Percentiles rank a stretch among this genome's conserved stretches.
Conservation (phyloP, 2,113 vertebrate species). For the Pluvialis apricaria region DNA sequence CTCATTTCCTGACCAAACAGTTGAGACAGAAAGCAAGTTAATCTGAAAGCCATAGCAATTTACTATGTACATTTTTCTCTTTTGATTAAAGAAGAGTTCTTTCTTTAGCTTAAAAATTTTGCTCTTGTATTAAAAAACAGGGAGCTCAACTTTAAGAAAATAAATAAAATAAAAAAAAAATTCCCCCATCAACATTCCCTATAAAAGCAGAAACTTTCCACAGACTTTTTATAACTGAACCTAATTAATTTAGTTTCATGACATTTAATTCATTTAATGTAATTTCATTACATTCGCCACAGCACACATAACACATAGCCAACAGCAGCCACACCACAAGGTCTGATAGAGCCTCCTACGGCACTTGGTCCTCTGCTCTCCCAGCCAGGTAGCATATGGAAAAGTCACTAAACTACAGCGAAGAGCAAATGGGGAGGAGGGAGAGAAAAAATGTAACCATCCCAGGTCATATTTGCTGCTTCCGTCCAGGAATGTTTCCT, state of each 20-base stretch:
- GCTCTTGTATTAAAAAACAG: not conserved
- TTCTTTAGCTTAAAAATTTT: not conserved
- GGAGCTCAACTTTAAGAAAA: not conserved
- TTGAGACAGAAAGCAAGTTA: not conserved
- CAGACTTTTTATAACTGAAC: not conserved
- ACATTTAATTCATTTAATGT: not conserved
- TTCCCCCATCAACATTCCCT: not conserved
- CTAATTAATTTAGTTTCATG: not conserved
- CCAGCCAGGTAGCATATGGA: not conserved
- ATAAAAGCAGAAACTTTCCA: not conserved
- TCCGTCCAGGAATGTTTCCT: slow-evolving; percentile 28
- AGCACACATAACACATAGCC: fast-evolving
- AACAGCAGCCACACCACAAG: not conserved
- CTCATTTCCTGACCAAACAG: not conserved
- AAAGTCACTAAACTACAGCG: not conserved
- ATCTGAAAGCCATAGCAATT: not conserved
- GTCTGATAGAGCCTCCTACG: not conserved
- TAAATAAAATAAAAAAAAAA: not conserved
- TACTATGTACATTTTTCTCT: not conserved
- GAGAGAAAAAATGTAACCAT: not conserved
- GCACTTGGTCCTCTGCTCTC: not conserved
- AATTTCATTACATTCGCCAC: not conserved
- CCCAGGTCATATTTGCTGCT: not conserved
- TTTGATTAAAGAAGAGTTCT: not conserved
- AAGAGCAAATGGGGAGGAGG: not conserved